Base-by-base conservation (phyloP, 1,140 invertebrate genomes). In the Ceratitis capitata region DNA sequence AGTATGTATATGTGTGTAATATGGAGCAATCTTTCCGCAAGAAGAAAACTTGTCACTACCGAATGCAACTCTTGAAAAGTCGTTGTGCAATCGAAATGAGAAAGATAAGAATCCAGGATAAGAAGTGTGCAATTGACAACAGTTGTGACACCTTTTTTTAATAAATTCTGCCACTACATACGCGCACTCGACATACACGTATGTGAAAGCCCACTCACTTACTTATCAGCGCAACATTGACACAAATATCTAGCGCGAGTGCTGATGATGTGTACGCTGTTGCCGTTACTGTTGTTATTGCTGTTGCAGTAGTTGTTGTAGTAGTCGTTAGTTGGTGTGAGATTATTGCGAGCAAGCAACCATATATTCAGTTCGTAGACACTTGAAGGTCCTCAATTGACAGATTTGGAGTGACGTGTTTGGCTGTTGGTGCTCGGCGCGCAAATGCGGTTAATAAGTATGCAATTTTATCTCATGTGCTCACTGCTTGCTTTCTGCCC, bases 91-190 rank as follows among this genome's bases (percentile, higher is more conserved):
- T 47, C 39, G 35, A 78, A 78, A 78, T 78, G 69, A 78, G 45
- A 12, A 26, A 78, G 69, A 78, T 78, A 78, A 42, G 69, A 32
- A 78, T 12, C 69, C 39, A 26, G 69, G 69, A 78, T 78, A 78
- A 45, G 69, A 78, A 78, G n/a, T 7, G 39, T n/a, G 12, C 39
- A 78, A 39, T 78, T 78, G 69, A 78, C 69, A 45, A 6, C 64
- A 9, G 19, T 74, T 23, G 39, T 42, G n/a, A 35, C 58, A 64
- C 10, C 23, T 45, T 74, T 74, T 74, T 69, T 19, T 64, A 26
- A 39, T 74, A n/a, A 26, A 74, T 42, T 16, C 64, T 26, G 16
- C 19, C 19, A 61, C 58, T 61, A 61, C 14, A 61, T 61, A 26
- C 58, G 14, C 26, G 58, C n/a, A n/a, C n/a, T n/a, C n/a, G n/a